These are phyloP conservation scores for Pipistrellus pygmaeus DNA, from an alignment of 2,797 vertebrate genomes.

Conservation along the genomic window DNA sequence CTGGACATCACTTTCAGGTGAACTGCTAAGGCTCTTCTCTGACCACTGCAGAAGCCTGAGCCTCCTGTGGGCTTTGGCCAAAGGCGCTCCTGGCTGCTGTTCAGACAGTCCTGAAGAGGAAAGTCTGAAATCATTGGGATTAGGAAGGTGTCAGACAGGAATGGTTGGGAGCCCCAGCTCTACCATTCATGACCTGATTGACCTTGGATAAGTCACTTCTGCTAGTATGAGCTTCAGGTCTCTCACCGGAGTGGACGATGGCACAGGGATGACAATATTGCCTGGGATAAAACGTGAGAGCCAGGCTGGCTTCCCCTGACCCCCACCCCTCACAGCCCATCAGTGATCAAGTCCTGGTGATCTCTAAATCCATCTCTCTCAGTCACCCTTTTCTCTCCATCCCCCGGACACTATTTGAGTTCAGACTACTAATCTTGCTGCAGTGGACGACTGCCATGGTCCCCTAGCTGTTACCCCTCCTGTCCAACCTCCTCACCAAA, in stretches of 20 bases:
- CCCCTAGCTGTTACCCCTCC: background rate
- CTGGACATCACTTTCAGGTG: conserved; percentile 9
- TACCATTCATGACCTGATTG: background rate
- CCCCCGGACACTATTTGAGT: accelerated
- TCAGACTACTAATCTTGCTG: background rate
- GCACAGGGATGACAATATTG: accelerated
- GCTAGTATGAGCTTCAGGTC: background rate
- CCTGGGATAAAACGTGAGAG: background rate
- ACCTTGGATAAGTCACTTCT: background rate
- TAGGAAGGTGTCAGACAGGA: background rate
- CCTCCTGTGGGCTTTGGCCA: background rate
- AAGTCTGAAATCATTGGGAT: background rate
- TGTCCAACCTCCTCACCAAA: background rate
- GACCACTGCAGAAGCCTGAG: background rate
- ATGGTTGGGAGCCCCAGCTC: background rate
- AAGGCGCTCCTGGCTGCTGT: background rate
- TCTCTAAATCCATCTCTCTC: background rate
- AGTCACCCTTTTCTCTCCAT: background rate
- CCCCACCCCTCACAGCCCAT: background rate
- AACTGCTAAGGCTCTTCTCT: background rate
- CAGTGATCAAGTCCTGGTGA: background rate
- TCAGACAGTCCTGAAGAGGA: background rate
- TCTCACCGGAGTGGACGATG: background rate
- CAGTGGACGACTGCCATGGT: background rate
- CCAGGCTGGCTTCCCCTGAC: background rate